Evolutionary conservation across 1,140 invertebrate species (phyloP).

Genomic region (Zaprionus capensis): DNA sequence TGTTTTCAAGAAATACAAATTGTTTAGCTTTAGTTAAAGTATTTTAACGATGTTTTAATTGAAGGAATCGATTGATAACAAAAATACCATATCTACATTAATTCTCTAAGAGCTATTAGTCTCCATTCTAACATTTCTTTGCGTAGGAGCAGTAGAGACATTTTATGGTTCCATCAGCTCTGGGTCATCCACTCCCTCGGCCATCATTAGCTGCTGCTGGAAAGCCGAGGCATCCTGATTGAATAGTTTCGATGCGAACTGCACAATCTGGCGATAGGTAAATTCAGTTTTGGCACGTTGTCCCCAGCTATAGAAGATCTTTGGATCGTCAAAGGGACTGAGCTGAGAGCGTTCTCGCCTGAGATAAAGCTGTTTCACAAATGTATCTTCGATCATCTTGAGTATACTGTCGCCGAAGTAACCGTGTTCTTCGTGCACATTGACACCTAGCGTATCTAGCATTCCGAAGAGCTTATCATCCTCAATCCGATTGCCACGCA

Average conservation of each 20-base stretch:
- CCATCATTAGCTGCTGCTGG: constrained; percentile 44
- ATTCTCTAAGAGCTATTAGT: background rate
- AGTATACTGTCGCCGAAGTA: constrained; percentile 63
- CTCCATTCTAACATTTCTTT: background rate
- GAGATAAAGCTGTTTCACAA: constrained; percentile 73
- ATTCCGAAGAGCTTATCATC: constrained; percentile 59
- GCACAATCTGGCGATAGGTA: constrained; percentile 38
- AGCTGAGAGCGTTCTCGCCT: constrained; percentile 63
- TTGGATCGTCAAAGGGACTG: constrained; percentile 55
- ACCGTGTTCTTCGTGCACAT: constrained; percentile 59
- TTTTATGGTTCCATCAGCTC: background rate
- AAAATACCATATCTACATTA: no score
- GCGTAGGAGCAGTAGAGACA: background rate
- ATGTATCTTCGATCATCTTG: constrained; percentile 72
- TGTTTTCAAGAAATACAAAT: constrained; percentile 16
- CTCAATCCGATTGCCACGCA: constrained; percentile 50
- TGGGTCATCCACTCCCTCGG: constrained; percentile 24
- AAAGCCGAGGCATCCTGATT: constrained; percentile 37
- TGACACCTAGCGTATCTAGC: constrained; percentile 50
- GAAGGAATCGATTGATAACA: background rate
- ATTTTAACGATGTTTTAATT: background rate
- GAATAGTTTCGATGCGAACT: constrained; percentile 54
- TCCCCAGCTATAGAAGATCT: constrained; percentile 54
- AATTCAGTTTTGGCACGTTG: constrained; percentile 59
- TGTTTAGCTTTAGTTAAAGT: constrained; percentile 19